These are phyloP conservation scores for Exephanes ischioxanthus DNA, from an alignment of 2,888 invertebrate genomes.

Conservation along the genomic window DNA sequence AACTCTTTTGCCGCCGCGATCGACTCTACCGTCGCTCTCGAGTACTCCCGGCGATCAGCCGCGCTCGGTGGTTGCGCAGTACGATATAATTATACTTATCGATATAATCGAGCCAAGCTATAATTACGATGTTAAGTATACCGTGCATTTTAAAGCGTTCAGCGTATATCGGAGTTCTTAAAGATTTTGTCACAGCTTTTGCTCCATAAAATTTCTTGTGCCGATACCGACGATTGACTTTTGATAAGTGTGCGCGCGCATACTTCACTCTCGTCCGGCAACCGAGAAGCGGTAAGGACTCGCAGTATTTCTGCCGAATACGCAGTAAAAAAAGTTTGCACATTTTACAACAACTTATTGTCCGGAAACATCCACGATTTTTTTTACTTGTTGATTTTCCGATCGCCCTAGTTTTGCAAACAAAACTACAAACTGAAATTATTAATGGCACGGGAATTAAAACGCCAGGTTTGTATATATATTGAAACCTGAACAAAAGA, in stretches of 20 bases:
- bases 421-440: too few relatives aligned
- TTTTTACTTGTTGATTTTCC: too few relatives aligned
- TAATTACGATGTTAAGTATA: slow-evolving; percentile 58
- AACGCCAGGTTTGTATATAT: too few relatives aligned
- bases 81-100: slow-evolving; percentile 63
- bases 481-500: too few relatives aligned
- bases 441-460: too few relatives aligned
- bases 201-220: slow-evolving; percentile 15
- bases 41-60: slow-evolving; percentile 44
- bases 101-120: slow-evolving; percentile 56
- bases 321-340: too few relatives aligned
- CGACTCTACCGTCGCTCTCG: slow-evolving; percentile 18
- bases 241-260: slow-evolving; percentile 14
- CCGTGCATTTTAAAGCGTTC: slow-evolving; percentile 49
- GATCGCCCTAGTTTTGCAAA: too few relatives aligned
- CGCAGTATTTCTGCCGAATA: too few relatives aligned
- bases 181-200: slow-evolving; percentile 51
- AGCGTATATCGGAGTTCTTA: neutral
- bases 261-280: too few relatives aligned
- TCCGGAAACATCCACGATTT: too few relatives aligned
- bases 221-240: slow-evolving; percentile 19
- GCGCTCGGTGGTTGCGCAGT: slow-evolving; percentile 51
- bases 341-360: too few relatives aligned
- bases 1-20: neutral
- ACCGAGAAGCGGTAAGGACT: too few relatives aligned